Evolutionary conservation across 2,113 vertebrate genomes (phyloP), one percentile per base, ranked within the genome.

Genomic region (Zapornia atra): DNA sequence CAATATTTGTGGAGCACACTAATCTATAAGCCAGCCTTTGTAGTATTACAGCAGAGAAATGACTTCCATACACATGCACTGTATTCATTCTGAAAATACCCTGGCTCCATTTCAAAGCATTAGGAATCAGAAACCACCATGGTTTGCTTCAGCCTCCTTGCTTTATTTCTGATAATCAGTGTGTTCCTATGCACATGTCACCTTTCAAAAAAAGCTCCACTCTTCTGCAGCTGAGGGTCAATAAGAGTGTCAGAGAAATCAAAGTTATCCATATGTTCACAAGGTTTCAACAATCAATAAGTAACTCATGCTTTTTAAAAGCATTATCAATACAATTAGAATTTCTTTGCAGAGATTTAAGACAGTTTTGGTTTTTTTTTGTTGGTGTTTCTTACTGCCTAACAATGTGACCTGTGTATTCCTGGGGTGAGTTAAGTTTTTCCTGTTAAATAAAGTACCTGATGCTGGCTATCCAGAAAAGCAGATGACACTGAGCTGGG

Each of bases 61-160:
- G 6, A 6, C 6, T 14, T 2, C 19, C 2, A 2, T 12, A 31
- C 14, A 12, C 10, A 59, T 20, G 4, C 12, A 11, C 17, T 22
- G 11, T 38, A 50, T 4, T 59, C 33, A 59, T 50, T 80, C 68
- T 70, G 51, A 33, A 75, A 88, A 59, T 1, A 53, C 13, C 8
- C 8, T 5, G 20, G 44, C 57, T 76, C 11, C 11, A 82, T 78
- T 48, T 76, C 36, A 77, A 73, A 88, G 36, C 31, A 33, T 4
- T 59, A 68, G 10, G 25, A 73, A 93, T 59, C 61, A 83, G 60
- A 84, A 70, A 3, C 5, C 24, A 54, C 2, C 14, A 12, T 17
- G 56, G 22, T 51, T 81, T 73, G 54, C 17, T 63, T 75, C 51
- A 65, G 29, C n/a, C 24, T 36, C 10, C 16, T 60, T n/a, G 51